Evolutionary conservation across 2,797 vertebrate genomes (phyloP).

Genomic region (Pteropus rufus): DNA sequence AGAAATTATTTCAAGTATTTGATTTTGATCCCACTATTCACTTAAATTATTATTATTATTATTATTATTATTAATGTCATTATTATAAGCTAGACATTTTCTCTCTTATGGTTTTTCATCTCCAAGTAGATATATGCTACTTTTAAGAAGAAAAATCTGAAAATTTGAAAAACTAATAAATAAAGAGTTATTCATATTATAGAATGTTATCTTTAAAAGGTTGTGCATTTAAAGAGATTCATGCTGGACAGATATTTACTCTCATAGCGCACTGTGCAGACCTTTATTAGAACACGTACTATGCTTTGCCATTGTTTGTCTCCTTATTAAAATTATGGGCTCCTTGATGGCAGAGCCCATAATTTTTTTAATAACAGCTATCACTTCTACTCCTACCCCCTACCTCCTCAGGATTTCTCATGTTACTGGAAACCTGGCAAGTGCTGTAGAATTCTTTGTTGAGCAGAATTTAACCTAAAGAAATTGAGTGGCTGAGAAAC

Average conservation of each 20-base stretch:
- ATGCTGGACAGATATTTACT: not conserved
- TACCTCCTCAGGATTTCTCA: not conserved
- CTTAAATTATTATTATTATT: not conserved
- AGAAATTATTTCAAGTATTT: constrained; percentile 35
- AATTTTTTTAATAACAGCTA: not conserved
- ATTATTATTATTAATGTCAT: not conserved
- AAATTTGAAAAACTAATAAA: constrained; percentile 2
- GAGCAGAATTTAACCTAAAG: constrained; percentile 23
- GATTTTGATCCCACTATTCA: not conserved
- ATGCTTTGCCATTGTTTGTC: not conserved
- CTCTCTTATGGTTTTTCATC: not conserved
- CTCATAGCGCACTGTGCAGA: not conserved
- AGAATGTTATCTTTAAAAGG: constrained; percentile 1
- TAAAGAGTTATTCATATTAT: not conserved
- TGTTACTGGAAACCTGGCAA: not conserved
- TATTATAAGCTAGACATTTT: not conserved
- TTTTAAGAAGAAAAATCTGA: not conserved
- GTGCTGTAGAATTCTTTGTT: not conserved
- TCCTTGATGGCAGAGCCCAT: not conserved
- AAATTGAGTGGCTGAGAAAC: not conserved
- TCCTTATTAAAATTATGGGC: constrained; percentile 1
- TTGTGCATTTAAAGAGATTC: not conserved
- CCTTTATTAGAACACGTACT: not conserved
- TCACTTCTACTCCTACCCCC: not conserved
- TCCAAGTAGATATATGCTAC: not conserved